A percentile compares a stretch with the other conserved stretches of the same genome.
These are phyloP conservation scores for Xiphophorus birchmanni DNA, from an alignment of 2,797 vertebrate species.

Conservation along the genomic window DNA sequence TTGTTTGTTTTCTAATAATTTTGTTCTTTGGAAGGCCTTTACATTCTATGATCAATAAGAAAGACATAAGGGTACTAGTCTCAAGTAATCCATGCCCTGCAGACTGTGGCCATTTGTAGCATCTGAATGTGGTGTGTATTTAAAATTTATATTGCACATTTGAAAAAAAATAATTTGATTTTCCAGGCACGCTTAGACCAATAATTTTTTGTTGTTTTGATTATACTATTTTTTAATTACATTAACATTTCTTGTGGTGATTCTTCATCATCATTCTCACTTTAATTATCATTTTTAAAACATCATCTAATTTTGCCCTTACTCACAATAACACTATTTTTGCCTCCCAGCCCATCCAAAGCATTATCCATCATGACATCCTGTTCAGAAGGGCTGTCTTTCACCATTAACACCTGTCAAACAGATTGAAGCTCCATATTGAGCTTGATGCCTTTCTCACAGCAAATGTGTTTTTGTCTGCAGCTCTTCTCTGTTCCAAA, in stretches of 20 bases:
- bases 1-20: not conserved
- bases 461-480: conserved; percentile 20
- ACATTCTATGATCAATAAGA: not conserved
- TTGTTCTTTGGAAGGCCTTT: not conserved
- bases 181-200: not conserved
- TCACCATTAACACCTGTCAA: conserved; percentile 55
- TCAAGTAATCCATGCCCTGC: not conserved
- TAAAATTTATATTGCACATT: not conserved
- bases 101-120: not conserved
- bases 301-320: conserved; percentile 4
- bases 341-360: conserved; percentile 25
- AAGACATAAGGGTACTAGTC: not conserved
- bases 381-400: conserved; percentile 45
- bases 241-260: not conserved
- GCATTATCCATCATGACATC: conserved; percentile 41
- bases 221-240: not conserved
- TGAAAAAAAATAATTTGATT: not conserved
- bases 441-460: conserved; percentile 40
- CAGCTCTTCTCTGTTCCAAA: conserved; percentile 11
- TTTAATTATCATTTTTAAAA: not conserved
- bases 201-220: not conserved
- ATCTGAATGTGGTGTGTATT: not conserved
- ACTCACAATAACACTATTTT: conserved; percentile 4
- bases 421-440: conserved; percentile 13
- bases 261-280: not conserved